These are phyloP conservation scores for Polymixis flavicincta DNA, from an alignment of 2,888 invertebrate genomes.

Conservation along the genomic window DNA sequence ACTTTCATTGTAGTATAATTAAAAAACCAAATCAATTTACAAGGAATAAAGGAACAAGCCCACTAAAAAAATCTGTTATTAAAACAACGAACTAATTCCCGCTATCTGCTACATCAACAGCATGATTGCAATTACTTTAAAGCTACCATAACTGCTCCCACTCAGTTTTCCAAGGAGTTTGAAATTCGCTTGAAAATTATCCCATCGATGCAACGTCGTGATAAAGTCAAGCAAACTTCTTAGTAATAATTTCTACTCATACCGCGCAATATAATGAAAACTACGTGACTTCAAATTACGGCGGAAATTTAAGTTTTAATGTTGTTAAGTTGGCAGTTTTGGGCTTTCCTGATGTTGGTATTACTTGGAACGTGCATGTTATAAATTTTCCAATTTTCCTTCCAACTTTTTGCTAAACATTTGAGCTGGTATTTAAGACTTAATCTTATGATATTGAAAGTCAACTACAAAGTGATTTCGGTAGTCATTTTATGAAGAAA, in stretches of 20 bases:
- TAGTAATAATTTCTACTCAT: constrained; percentile 67
- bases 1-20: not conserved
- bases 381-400: not conserved
- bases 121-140: constrained; percentile 73
- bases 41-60: not conserved
- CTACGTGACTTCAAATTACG: constrained; percentile 69
- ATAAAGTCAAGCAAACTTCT: constrained; percentile 60
- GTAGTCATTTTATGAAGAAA: not conserved
- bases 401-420: not conserved
- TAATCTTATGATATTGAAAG: not conserved
- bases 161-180: constrained; percentile 66
- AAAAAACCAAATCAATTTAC: not conserved
- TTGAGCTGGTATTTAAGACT: not conserved
- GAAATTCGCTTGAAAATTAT: constrained; percentile 53
- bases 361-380: not conserved
- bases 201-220: constrained; percentile 57
- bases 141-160: constrained; percentile 69
- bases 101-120: constrained; percentile 51
- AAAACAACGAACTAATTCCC: constrained; percentile 30
- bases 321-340: constrained; percentile 44
- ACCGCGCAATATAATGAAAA: constrained; percentile 69
- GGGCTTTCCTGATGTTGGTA: constrained; percentile 9
- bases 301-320: constrained; percentile 57
- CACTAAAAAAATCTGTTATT: not conserved
- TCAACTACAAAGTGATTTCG: not conserved